Conservation (phyloP, 2,113 vertebrate species). For the Odocoileus hemionus region DNA sequence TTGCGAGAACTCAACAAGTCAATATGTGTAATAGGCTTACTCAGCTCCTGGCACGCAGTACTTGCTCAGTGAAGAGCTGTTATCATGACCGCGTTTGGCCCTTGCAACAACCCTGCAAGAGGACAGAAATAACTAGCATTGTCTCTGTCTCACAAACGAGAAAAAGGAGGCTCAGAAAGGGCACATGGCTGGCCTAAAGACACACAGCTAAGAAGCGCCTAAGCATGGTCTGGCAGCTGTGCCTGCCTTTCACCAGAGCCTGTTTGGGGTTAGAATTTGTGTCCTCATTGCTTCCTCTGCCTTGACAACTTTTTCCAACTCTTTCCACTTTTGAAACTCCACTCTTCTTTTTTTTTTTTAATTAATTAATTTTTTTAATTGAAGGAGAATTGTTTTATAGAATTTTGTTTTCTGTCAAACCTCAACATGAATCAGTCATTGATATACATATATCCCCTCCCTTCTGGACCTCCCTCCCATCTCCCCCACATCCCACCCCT, state of each 20-base stretch:
- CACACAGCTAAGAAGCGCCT: neutral
- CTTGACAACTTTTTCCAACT: neutral
- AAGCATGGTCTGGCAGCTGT: rapidly evolving
- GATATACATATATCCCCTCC: neutral
- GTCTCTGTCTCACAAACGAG: neutral
- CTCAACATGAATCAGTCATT: neutral
- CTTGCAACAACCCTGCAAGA: neutral
- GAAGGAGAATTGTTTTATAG: neutral
- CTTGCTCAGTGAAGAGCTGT: neutral
- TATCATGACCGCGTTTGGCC: neutral
- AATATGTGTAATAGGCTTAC: neutral
- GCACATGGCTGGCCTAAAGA: too few relatives aligned
- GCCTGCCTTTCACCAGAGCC: neutral
- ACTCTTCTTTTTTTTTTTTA: neutral
- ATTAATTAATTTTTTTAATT: neutral
- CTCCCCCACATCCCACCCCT: neutral
- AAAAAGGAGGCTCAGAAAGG: neutral
- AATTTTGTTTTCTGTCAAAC: neutral
- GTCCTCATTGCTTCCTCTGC: neutral
- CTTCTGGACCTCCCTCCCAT: neutral
- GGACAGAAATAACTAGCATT: neutral
- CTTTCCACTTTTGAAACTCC: neutral
- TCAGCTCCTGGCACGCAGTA: neutral
- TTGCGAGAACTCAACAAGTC: neutral
- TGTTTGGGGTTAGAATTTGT: neutral